A percentile compares a stretch with the other conserved stretches of the same genome.
These are phyloP conservation scores for Callipepla squamata DNA, from an alignment of 2,113 vertebrate genomes.

Conservation along the genomic window DNA sequence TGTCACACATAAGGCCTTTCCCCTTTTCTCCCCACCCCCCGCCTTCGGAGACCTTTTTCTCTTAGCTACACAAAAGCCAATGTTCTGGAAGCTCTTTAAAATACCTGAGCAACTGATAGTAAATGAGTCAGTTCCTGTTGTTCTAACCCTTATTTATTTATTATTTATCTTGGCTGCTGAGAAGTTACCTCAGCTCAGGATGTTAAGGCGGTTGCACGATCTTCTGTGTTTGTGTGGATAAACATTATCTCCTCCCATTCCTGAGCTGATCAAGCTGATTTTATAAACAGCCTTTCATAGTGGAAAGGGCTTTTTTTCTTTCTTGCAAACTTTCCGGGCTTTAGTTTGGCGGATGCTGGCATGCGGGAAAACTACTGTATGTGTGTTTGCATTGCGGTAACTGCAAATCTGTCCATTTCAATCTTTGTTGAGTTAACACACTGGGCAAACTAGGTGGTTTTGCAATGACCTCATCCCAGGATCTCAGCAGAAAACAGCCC, in stretches of 20 bases:
- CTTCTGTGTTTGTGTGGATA: neutral
- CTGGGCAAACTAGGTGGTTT: conserved; percentile 62
- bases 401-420: conserved; percentile 29
- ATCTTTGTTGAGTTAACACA: conserved; percentile 58
- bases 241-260: conserved; percentile 53
- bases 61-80: conserved; percentile 64
- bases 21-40: neutral
- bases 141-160: conserved; percentile 12
- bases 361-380: conserved; percentile 19
- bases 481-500: conserved; percentile 26
- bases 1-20: conserved; percentile 44
- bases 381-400: conserved; percentile 33
- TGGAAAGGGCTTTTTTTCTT: neutral
- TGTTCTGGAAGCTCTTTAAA: conserved; percentile 71
- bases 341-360: neutral
- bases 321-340: neutral
- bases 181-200: neutral
- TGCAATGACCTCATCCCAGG: conserved; percentile 55
- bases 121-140: conserved; percentile 73
- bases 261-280: conserved; percentile 28
- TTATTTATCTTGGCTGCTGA: neutral
- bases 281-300: conserved; percentile 37
- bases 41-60: conserved; percentile 14
- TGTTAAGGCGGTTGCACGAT: neutral
- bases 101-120: conserved; percentile 69